Evolutionary conservation across 2,113 vertebrate genomes (phyloP), one percentile per base, ranked within the genome.

Genomic region (Grallaria varia): DNA sequence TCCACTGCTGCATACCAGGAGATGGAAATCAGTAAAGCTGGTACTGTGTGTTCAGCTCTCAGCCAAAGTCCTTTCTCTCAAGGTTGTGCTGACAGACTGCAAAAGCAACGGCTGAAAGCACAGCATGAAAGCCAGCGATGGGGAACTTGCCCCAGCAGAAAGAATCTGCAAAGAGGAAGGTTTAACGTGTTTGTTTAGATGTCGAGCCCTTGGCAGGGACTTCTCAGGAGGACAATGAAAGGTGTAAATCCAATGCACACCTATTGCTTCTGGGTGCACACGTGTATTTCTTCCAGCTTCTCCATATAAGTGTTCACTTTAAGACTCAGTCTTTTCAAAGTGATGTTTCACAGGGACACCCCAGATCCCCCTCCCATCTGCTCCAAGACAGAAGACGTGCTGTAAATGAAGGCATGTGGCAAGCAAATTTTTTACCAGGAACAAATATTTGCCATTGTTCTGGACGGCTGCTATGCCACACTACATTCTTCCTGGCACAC

Each of bases 81-180:
- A 97, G 98, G 98, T 97, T 97, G 96, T 86, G 93, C 79, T 91
- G 94, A 92, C 78, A 97, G 96, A 72, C 97, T 96, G 94, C 62
- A 89, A 98, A 98, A 98, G 93, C 96, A 98, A 93, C 39, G 93
- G 58, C 83, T 95, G 96, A 97, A 97, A 98, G 91, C 95, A 86
- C 96, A 87, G 95, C 84, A n/a, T 81, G 90, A 93, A 95, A 96
- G 85, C 10, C 1, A 97, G 86, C 20, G 7, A 68, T 28, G 77
- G 97, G 96, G 96, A 97, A 95, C 96, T 95, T 96, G 96, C 92
- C 96, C 72, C 82, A 95, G 79, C 49, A 84, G 56, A 87, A 95
- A 88, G 60, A 62, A 75, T 73, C n/a, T 20, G 12, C 5, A 9
- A 66, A 42, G 28, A 73, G 23, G 28, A 89, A 73, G 33, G 91